A percentile compares a stretch with the other conserved stretches of the same genome.
phyloP scores from a whole-genome alignment of 2,888 invertebrate species.

The Apodemia zela region DNA sequence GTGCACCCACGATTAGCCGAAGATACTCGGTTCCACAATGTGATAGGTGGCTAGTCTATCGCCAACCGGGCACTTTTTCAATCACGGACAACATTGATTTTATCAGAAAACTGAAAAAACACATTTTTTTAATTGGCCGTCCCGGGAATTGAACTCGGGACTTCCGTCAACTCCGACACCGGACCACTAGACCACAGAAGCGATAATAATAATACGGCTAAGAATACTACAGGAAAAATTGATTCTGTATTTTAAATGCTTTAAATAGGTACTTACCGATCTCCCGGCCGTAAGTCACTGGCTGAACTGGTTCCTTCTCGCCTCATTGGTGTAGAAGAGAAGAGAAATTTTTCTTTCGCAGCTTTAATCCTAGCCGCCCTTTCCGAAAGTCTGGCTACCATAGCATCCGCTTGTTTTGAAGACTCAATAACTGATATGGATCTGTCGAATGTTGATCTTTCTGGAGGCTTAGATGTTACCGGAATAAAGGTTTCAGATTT shows the following conservation, averaged over 20 bases:
- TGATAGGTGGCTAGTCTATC: no score
- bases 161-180: no score
- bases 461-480: slow-evolving; percentile 50
- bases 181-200: no score
- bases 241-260: background rate
- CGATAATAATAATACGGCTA: no score
- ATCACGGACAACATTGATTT: no score
- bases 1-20: no score
- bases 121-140: no score
- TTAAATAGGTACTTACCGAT: slow-evolving; percentile 51
- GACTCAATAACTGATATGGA: slow-evolving; percentile 54
- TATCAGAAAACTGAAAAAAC: no score
- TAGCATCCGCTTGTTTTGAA: slow-evolving; percentile 41
- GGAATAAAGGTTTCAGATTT: slow-evolving; percentile 57
- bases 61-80: no score
- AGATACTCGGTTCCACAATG: no score
- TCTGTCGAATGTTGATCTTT: slow-evolving; percentile 41
- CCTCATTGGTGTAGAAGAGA: slow-evolving; percentile 66
- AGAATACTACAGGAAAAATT: no score
- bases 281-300: slow-evolving; percentile 64
- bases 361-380: slow-evolving; percentile 82
- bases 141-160: no score
- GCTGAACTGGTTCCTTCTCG: slow-evolving; percentile 69
- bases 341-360: slow-evolving; percentile 87
- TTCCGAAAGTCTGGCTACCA: slow-evolving; percentile 60